Base-by-base conservation (phyloP, 2,113 vertebrate species). In the Ia io region DNA sequence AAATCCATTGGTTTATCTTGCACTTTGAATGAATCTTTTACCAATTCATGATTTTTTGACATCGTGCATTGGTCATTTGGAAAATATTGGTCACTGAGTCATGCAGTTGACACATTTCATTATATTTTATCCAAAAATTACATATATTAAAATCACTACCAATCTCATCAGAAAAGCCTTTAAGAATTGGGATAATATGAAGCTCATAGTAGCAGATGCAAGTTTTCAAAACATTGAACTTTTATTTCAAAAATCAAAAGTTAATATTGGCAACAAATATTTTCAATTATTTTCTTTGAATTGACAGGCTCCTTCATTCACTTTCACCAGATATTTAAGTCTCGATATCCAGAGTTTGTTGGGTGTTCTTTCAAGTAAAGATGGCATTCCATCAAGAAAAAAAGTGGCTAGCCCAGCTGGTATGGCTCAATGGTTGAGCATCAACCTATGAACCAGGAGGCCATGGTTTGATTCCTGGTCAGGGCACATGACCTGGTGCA, bases 331-430 rank as follows among this genome's bases (percentile, higher is more conserved):
- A 30, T 11, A 1, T 14, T 37, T 35, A 23, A 6, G 37, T n/a
- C n/a, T 53, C 0, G 0, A 25, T 11, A 16, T 9, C 30, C 37
- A 3, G 2, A 35, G 53, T 44, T 44, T 28, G 3, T 5, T 6
- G 7, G 78, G 1, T 20, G 17, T 9, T 70, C 84, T 35, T 28
- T 42, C 20, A 10, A 13, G 14, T 32, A 11, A 70, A 53, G 42
- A 37, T 2, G 2, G 7, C 3, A 3, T 7, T 16, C 56, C 12
- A 3, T 2, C 20, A 10, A 0, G 6, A 2, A 18, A n/a, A 5
- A 32, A 30, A 65, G 63, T 28, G 23, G 59, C 59, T 61, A 61
- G 59, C 59, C 59, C 23, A 12, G 59, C 10, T 5, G 59, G 23
- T 4, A 4, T 61, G 10, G 59, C 59, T 61, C 9, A 61, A 10